Percentiles rank a stretch among this genome's conserved stretches.
phyloP scores from a whole-genome alignment of 2,888 invertebrate species.

The Lepidocyrtoides sp. region DNA sequence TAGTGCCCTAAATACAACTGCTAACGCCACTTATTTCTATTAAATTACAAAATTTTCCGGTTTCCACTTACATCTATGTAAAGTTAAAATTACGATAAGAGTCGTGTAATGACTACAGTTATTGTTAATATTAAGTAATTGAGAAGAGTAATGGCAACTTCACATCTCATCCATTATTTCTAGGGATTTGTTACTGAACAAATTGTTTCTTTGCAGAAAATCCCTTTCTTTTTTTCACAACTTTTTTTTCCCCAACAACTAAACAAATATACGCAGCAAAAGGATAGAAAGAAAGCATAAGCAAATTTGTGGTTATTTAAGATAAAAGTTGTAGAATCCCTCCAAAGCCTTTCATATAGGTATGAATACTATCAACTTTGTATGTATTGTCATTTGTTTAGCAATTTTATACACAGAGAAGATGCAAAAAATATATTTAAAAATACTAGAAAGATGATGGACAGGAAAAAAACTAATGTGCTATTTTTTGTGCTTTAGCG shows the following conservation, averaged over 20 bases:
- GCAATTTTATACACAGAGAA: no score
- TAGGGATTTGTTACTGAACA: slow-evolving; percentile 7
- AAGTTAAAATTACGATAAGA: slow-evolving; percentile 10
- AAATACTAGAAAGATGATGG: no score
- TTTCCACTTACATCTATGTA: slow-evolving; percentile 15
- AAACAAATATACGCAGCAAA: background rate
- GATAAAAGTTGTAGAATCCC: no score
- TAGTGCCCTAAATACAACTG: no score
- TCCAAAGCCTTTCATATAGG: no score
- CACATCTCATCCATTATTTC: slow-evolving; percentile 48
- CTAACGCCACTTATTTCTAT: no score
- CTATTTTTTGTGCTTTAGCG: no score
- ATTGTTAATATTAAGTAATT: slow-evolving; percentile 44
- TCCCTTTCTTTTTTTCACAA: background rate
- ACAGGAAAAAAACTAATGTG: no score
- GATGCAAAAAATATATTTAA: no score
- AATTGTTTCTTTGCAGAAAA: background rate
- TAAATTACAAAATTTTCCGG: background rate
- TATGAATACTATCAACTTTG: no score
- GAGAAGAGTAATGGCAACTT: slow-evolving; percentile 41
- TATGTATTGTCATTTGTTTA: no score
- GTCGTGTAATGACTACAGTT: slow-evolving; percentile 38
- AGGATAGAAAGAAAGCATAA: background rate
- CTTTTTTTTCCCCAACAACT: background rate
- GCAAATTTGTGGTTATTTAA: no score